Base-by-base conservation (phyloP, 1,140 invertebrate genomes). In the Eriocheir sinensis region DNA sequence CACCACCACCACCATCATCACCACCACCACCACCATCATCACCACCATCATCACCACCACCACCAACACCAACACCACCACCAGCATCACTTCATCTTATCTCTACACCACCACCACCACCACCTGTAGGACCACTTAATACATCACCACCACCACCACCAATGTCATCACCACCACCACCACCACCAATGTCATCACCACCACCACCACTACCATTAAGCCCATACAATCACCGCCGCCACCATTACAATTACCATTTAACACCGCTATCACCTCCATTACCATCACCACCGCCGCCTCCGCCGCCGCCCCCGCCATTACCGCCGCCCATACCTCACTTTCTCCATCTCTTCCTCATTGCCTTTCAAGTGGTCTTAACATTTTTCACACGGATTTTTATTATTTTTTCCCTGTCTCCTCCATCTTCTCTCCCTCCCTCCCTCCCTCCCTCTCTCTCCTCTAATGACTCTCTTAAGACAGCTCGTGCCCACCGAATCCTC, bases 391-490 rank as follows among this genome's bases (percentile, higher is more conserved):
- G 27, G 30, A 34, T 48, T 89, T n/a, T 44, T 48, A 41, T 89
- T 44, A 44, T 27, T 40, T 3, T 40, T 89, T 44, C 86, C 34
- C n/a, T 81, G 8, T 36, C 40, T 40, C 34, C n/a, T 44, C 91
- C 53, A 34, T 81, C 72, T 48, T 81, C 88, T 90, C 48, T 53
- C 86, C 90, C 60, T 81, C 53, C 81, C 30, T 34, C 36, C 90
- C 86, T 40, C 12, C 80, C 86, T 41, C 36, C 81, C 36, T 30
- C 32, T 34, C 86, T 9, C 30, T 41, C 53, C 36, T 32, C 93
- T 83, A 94, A 90, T 94, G 88, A 94, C 93, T 94, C 92, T 48
- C 88, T 90, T 90, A 94, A 90, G 88, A 83, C 88, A 80, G 89
- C 93, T 94, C 88, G 93, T 94, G 93, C 88, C 88, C 79, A 48